A percentile compares a stretch with the other conserved stretches of the same genome.
phyloP scores from a whole-genome alignment of 2,113 vertebrate species.

The Brienomyrus brachyistius region DNA sequence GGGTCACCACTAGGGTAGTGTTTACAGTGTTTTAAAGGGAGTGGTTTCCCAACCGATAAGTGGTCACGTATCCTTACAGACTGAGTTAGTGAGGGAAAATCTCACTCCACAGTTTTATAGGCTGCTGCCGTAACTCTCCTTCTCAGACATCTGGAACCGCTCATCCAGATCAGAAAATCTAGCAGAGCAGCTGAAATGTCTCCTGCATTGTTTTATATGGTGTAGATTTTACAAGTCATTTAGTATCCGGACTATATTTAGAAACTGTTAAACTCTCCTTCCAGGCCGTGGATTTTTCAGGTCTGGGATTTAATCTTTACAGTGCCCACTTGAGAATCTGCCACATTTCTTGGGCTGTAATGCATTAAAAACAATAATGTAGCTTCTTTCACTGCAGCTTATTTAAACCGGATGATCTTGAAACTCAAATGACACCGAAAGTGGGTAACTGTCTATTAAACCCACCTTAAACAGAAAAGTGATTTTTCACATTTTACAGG shows the following conservation, averaged over 20 bases:
- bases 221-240: background rate
- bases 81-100: background rate
- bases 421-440: background rate
- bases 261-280: background rate
- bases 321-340: background rate
- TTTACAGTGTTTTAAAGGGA: background rate
- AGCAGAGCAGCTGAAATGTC: background rate
- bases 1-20: background rate
- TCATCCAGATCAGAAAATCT: background rate
- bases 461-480: conserved; percentile 13
- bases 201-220: background rate
- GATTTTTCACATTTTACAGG: conserved; percentile 19
- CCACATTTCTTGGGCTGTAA: background rate
- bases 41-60: background rate
- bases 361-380: background rate
- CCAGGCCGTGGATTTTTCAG: background rate
- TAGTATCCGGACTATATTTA: background rate
- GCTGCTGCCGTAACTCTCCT: background rate
- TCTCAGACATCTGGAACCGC: background rate
- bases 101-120: background rate
- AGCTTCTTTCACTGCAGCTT: background rate
- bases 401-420: background rate
- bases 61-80: background rate
- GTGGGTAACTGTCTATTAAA: background rate
- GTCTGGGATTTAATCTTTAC: background rate